Evolutionary conservation across 2,888 invertebrate species (phyloP).

Genomic region (Malachius bipustulatus): DNA sequence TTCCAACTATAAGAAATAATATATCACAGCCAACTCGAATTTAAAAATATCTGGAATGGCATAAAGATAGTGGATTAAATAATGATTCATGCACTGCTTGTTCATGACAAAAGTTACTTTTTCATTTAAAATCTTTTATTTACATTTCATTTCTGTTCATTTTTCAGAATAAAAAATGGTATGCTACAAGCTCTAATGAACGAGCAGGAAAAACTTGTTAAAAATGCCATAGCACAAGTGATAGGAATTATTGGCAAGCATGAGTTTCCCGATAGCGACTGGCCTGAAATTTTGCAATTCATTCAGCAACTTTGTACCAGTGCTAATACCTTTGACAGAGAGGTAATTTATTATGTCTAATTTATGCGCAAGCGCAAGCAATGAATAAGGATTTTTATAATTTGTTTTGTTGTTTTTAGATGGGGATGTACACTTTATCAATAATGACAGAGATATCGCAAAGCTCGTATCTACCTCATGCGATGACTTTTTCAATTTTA

Average conservation of each 20-base stretch:
- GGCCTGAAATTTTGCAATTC: conserved; percentile 56
- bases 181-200: conserved; percentile 48
- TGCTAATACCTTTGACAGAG: conserved; percentile 43
- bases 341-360: conserved; percentile 37
- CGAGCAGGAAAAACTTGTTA: conserved; percentile 53
- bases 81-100: too few species aligned
- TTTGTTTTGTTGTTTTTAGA: conserved; percentile 38
- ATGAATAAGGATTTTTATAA: too few species aligned
- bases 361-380: too few species aligned
- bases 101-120: conserved; percentile 2
- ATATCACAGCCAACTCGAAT: too few species aligned
- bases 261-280: conserved; percentile 50
- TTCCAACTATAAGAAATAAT: too few species aligned
- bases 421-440: conserved; percentile 55
- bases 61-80: too few species aligned
- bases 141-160: neutral
- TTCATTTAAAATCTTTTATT: neutral
- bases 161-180: conserved; percentile 45
- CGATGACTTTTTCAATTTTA: conserved; percentile 44
- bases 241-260: conserved; percentile 61
- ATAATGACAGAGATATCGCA: conserved; percentile 58
- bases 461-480: conserved; percentile 55
- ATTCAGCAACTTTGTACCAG: conserved; percentile 46
- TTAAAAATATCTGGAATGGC: too few species aligned
- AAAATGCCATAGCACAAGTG: conserved; percentile 58